Evolutionary conservation across 35 echinoderm and acorn worm species (phyloP).

Genomic region (Anneissia japonica): DNA sequence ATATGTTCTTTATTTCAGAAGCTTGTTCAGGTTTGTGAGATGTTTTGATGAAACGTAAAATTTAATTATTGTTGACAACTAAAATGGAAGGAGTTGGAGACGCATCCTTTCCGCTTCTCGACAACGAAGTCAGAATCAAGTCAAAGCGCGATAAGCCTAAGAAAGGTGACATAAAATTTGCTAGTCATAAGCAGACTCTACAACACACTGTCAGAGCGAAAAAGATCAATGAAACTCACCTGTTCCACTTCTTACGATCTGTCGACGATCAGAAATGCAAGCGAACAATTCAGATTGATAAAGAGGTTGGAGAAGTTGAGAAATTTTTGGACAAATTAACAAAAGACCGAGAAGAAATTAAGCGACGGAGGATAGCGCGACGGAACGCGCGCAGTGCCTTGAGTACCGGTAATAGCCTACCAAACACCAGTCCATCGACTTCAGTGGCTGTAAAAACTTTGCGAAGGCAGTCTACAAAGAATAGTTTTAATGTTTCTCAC

Average conservation of each 20-base stretch:
- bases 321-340: conserved; percentile 52
- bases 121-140: too few species aligned
- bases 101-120: too few species aligned
- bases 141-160: background rate
- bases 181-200: conserved; percentile 70
- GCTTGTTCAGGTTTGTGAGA: too few species aligned
- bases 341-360: conserved; percentile 40
- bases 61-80: too few species aligned
- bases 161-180: conserved; percentile 42
- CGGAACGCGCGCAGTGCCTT: background rate
- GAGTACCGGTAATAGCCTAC: conserved; percentile 23
- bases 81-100: too few species aligned
- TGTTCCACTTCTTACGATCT: conserved; percentile 65
- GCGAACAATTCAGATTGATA: conserved; percentile 70
- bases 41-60: too few species aligned
- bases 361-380: background rate
- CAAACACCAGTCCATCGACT: background rate
- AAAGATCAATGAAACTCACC: conserved; percentile 74
- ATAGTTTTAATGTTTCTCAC: background rate
- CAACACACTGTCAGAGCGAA: conserved; percentile 71
- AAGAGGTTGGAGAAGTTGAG: conserved; percentile 69
- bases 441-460: background rate
- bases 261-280: conserved; percentile 57
- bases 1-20: too few species aligned
- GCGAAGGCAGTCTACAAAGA: background rate